Base-by-base conservation (phyloP, 2,113 vertebrate genomes). In the Grammomys surdaster region DNA sequence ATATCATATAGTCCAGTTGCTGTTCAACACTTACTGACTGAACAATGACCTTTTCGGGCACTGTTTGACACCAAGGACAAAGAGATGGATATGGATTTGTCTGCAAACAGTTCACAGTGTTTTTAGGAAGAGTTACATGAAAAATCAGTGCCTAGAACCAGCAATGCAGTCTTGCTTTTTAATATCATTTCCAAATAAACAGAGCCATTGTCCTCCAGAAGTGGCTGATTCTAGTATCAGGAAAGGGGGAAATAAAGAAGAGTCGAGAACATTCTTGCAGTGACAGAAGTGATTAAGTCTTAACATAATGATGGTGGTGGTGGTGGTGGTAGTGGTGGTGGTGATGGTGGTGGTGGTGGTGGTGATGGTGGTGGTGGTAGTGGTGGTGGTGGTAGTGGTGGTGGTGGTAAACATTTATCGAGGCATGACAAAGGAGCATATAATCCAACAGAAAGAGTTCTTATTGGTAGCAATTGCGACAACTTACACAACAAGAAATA, bases 401-500 rank as follows among this genome's bases (percentile, higher is more conserved):
- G 13, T 82, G 12, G 46, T 85, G 16, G 33, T 48, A 86, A 67
- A 56, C 24, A 46, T 19, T 63, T 14, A 72, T 40, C 17, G 3
- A n/a, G 2, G 8, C 33, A n/a, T 63, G 31, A 48, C 31, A 92
- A 54, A 93, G 46, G 48, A 8, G 17, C n/a, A 78, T 48, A 82
- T 12, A 12, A 87, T 19, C 46, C 86, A 94, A 90, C 69, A 78
- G 33, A 92, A 93, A 82, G 65, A 91, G 43, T 13, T 93, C 40
- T 28, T 46, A 56, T 7, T 31, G 67, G 14, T 56, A 58, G 90
- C 88, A 54, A 58, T 40, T 91, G 0, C 22, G 58, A 90, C 19
- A 90, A 72, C 60, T 75, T 95, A n/a, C 93, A 92, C 36, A 93
- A 77, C 92, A 94, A 72, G 28, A 93, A 70, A 69, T 80, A 67